phyloP scores from a whole-genome alignment of 2,797 vertebrate species.

The Cynopterus sphinx region DNA sequence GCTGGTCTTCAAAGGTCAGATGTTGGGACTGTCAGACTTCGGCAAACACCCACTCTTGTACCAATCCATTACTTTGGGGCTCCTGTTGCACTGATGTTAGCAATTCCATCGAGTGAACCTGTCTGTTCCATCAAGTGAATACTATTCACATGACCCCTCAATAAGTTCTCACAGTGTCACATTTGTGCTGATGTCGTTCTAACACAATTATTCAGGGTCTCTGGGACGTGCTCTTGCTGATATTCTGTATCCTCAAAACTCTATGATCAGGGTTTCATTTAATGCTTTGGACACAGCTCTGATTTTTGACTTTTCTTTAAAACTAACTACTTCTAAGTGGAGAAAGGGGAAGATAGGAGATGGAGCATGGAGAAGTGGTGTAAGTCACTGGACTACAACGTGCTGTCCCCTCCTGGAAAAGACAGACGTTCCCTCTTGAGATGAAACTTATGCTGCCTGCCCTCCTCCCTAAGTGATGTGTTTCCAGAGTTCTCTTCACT shows the following conservation, averaged over 20 bases:
- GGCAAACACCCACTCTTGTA: neutral
- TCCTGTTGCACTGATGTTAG: neutral
- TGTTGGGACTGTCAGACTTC: neutral
- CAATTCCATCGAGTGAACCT: neutral
- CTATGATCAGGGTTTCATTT: neutral
- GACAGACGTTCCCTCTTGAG: neutral
- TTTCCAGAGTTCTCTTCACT: slow-evolving; percentile 35
- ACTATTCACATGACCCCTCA: neutral
- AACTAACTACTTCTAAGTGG: neutral
- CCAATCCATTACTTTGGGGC: neutral
- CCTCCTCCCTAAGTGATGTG: slow-evolving; percentile 1
- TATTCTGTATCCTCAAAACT: neutral
- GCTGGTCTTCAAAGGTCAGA: neutral
- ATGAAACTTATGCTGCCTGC: neutral
- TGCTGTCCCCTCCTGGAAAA: neutral
- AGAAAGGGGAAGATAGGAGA: neutral
- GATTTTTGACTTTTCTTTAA: neutral
- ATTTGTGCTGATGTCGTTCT: neutral
- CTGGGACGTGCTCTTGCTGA: neutral
- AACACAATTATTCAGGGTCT: neutral
- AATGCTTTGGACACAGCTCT: slow-evolving; percentile 14
- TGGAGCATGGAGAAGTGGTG: neutral
- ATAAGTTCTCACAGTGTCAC: neutral
- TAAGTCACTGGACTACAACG: neutral
- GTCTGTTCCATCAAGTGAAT: no score